Conservation (phyloP, 2,888 invertebrate species). For the Cheilosia vernalis region DNA sequence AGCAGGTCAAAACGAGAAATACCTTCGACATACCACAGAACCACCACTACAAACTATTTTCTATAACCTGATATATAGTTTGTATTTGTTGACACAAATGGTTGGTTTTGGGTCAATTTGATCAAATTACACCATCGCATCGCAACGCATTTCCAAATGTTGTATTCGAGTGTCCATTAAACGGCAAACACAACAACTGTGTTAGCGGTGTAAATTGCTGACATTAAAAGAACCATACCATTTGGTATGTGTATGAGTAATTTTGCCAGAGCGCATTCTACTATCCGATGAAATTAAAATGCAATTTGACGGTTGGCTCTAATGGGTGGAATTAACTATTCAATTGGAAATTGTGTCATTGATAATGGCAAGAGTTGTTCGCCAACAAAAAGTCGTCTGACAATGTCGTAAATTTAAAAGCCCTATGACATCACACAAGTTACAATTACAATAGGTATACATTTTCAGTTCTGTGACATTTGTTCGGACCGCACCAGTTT, state of each 20-base stretch:
- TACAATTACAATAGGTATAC: too few relatives aligned
- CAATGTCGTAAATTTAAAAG: background rate
- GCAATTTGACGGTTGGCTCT: conserved; percentile 17
- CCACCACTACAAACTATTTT: too few relatives aligned
- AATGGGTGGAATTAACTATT: conserved; percentile 21
- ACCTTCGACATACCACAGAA: too few relatives aligned
- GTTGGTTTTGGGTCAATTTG: conserved; percentile 27
- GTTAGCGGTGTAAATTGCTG: conserved; percentile 34
- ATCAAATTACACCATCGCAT: conserved; percentile 5
- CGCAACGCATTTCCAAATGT: background rate
- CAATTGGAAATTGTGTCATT: conserved; percentile 37
- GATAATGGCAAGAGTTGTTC: background rate
- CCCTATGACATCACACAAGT: background rate
- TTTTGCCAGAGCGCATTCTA: too few relatives aligned
- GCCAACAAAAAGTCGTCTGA: background rate
- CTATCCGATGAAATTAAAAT: conserved; percentile 23
- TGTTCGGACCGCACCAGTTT: background rate
- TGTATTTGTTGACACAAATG: conserved; percentile 11
- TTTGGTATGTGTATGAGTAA: too few relatives aligned
- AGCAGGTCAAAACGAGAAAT: too few relatives aligned
- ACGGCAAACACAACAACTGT: conserved; percentile 31
- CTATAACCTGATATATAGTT: background rate
- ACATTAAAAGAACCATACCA: conserved; percentile 5
- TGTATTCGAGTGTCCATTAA: conserved; percentile 6
- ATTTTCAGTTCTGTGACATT: background rate